Evolutionary conservation across 1,140 invertebrate species (phyloP), one percentile per base, ranked within the genome.

Genomic region (Eufriesea mexicana): DNA sequence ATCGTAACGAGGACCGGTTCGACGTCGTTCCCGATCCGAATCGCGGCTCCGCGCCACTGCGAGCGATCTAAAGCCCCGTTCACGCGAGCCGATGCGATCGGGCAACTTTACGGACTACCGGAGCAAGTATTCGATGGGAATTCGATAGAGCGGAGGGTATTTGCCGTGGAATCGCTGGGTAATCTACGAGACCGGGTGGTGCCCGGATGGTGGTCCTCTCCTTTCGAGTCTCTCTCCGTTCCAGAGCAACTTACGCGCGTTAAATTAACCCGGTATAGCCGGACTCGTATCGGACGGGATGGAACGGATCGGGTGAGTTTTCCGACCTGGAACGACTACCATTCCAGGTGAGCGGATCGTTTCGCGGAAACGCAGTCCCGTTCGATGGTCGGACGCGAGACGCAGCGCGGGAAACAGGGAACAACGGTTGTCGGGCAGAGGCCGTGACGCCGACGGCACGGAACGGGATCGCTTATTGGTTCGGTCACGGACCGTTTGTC

Each of bases 401-500:
- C 35, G 54, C n/a, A 51, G 67, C 70, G 54, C 35, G 64, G 55
- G 51, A 74, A 74, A 70, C 28, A 51, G 70, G 57, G 70, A 57
- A 82, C 35, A 35, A 35, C 51, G 79, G 84, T 76, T 71, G 70
- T 76, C 51, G 84, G 55, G 49, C 55, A 70, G 79, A 42, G 49
- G 62, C 81, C 20, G 84, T 35, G 55, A 28, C 71, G 76, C 57
- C 76, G 72, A 18, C 78, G 84, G 79, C 75, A 79, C 66, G 74
- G 75, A 79, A 85, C 79, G 79, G 73, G 75, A 74, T 84, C 85
- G 84, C 84, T 89, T 90, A 91, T 90, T 90, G 90, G 89, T 89
- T 90, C 88, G 89, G 90, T 91, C 90, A 90, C 88, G 90, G 88
- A 84, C 89, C 89, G 87, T 90, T 88, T 79, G 88, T 67, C 80